These are phyloP conservation scores for Tachypleus tridentatus DNA, from an alignment of 1,140 invertebrate genomes.

Conservation along the genomic window DNA sequence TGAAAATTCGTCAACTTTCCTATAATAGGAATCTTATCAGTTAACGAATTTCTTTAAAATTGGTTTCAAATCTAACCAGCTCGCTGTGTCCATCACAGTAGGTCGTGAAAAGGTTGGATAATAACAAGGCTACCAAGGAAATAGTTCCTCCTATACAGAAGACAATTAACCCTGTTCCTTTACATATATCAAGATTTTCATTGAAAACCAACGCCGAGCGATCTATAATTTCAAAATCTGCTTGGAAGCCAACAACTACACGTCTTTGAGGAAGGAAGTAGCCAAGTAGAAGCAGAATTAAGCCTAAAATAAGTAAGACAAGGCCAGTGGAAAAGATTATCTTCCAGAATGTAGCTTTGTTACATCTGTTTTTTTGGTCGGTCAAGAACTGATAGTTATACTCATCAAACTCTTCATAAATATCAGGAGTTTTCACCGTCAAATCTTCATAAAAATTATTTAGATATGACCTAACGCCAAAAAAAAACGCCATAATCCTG, in stretches of 20 bases:
- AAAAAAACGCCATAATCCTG: conserved; percentile 6
- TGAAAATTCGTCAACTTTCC: no score
- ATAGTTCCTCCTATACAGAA: conserved; percentile 42
- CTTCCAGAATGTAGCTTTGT: conserved; percentile 7
- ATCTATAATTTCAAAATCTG: conserved; percentile 39
- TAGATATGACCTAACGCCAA: conserved; percentile 24
- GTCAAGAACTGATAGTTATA: conserved; percentile 4
- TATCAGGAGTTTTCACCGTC: conserved; percentile 11
- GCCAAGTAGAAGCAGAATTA: conserved; percentile 39
- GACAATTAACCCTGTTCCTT: conserved; percentile 38
- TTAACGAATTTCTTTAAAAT: no score
- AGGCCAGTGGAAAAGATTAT: conserved; percentile 27
- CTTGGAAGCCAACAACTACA: conserved; percentile 34
- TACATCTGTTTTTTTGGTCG: not conserved
- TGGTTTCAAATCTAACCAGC: no score
- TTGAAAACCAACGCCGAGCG: conserved; percentile 38
- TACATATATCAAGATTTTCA: conserved; percentile 40
- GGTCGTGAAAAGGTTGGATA: conserved; percentile 37
- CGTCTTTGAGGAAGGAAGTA: conserved; percentile 39
- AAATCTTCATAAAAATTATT: conserved; percentile 24
- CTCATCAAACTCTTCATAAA: conserved; percentile 19
- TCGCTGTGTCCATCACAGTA: conserved; percentile 30
- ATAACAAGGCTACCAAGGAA: conserved; percentile 36
- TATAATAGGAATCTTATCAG: no score
- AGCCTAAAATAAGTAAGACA: conserved; percentile 37